Percentiles rank a stretch among this genome's conserved stretches.
These are phyloP conservation scores for Molossus alvarezi DNA, from an alignment of 2,797 vertebrate genomes.

Conservation along the genomic window DNA sequence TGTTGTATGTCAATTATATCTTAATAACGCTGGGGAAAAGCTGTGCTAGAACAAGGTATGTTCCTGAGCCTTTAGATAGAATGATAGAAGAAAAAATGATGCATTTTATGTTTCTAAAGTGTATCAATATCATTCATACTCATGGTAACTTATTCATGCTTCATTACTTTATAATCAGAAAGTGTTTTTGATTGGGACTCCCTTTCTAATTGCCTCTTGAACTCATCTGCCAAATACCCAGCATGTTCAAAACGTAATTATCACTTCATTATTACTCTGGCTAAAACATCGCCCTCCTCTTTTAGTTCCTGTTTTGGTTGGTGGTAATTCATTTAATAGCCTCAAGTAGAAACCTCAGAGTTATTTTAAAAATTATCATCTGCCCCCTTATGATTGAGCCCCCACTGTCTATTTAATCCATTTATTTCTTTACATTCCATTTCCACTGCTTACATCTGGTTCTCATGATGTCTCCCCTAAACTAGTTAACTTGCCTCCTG, in stretches of 20 bases:
- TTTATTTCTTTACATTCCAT: neutral
- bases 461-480: neutral
- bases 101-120: neutral
- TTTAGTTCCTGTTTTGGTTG: neutral
- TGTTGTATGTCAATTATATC: neutral
- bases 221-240: neutral
- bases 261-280: neutral
- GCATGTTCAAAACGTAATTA: neutral
- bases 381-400: neutral
- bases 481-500: neutral
- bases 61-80: neutral
- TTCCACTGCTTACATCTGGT: neutral
- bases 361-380: constrained; percentile 7
- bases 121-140: neutral
- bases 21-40: neutral
- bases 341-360: neutral
- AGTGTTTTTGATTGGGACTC: neutral
- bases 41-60: neutral
- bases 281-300: neutral
- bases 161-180: neutral
- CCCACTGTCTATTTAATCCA: neutral
- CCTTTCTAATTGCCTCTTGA: constrained; percentile 19
- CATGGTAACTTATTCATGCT: neutral
- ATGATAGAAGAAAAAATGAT: constrained; percentile 9
- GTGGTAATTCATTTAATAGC: neutral